phyloP scores from a whole-genome alignment of 1,140 invertebrate species.

The Leguminivora glycinivorella region DNA sequence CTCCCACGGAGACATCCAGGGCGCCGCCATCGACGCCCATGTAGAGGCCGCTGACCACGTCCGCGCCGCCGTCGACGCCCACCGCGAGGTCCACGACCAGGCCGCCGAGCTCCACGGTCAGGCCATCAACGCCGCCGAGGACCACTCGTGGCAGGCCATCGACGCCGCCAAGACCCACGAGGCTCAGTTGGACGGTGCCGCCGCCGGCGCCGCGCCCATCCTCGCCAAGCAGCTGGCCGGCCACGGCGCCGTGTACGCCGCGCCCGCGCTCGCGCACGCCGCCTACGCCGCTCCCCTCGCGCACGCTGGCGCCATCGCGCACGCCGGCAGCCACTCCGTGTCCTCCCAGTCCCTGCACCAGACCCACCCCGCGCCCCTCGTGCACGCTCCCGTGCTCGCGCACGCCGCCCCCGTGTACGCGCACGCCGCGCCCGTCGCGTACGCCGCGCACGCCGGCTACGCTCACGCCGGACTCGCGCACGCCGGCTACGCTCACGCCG shows the following conservation, averaged over 20 bases:
- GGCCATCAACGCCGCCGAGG: slow-evolving; percentile 51
- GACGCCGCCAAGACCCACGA: slow-evolving; percentile 50
- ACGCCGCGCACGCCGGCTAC: slow-evolving; percentile 31
- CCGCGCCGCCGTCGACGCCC: slow-evolving; percentile 48
- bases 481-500: slow-evolving; percentile 10
- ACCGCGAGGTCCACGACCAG: slow-evolving; percentile 43
- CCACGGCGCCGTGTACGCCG: slow-evolving; percentile 34
- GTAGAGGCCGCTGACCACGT: slow-evolving; percentile 54
- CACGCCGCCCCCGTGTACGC: slow-evolving; percentile 28
- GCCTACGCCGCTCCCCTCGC: slow-evolving; percentile 36
- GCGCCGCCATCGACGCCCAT: slow-evolving; percentile 54
- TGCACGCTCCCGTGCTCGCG: background rate
- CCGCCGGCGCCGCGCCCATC: slow-evolving; percentile 41
- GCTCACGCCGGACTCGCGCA: slow-evolving; percentile 33
- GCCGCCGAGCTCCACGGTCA: slow-evolving; percentile 48
- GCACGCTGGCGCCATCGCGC: slow-evolving; percentile 34
- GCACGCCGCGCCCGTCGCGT: slow-evolving; percentile 41
- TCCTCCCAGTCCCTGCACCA: slow-evolving; percentile 26
- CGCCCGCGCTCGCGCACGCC: slow-evolving; percentile 28
- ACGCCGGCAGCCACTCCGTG: slow-evolving; percentile 20
- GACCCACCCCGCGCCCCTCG: slow-evolving; percentile 32
- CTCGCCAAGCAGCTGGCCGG: slow-evolving; percentile 34
- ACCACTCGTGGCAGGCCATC: slow-evolving; percentile 58
- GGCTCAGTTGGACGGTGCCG: slow-evolving; percentile 46
- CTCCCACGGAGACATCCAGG: slow-evolving; percentile 11